A percentile compares a stretch with the other conserved stretches of the same genome.
Evolutionary conservation across 35 echinoderm and acorn worm genomes (phyloP).

Genomic region (Amphiura filiformis): DNA sequence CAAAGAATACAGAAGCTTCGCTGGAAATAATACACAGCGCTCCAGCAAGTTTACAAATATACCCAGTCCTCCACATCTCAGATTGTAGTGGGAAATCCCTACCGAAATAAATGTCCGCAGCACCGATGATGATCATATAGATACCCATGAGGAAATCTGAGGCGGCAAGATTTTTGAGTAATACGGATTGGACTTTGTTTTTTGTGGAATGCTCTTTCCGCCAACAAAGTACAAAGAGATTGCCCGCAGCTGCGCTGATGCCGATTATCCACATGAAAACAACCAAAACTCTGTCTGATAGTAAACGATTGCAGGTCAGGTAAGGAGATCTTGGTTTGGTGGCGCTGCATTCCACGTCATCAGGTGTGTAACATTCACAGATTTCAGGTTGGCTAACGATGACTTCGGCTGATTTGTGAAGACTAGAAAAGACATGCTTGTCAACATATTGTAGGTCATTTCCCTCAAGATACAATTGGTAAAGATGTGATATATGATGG

Average conservation of each 20-base stretch:
- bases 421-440: background rate
- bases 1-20: too few relatives aligned
- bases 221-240: constrained; percentile 57
- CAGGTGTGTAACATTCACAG: background rate
- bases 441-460: background rate
- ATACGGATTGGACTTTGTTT: constrained; percentile 28
- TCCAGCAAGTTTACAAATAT: background rate
- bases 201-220: constrained; percentile 8
- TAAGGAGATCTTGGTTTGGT: constrained; percentile 10
- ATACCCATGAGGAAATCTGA: constrained; percentile 72
- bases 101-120: constrained; percentile 37
- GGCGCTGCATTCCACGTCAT: background rate
- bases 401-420: background rate
- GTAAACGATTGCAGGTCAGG: constrained; percentile 45
- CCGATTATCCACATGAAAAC: constrained; percentile 57
- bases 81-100: constrained; percentile 28
- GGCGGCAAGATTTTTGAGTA: constrained; percentile 36
- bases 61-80: too few relatives aligned
- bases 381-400: background rate
- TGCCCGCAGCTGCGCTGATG: constrained; percentile 50
- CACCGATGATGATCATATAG: constrained; percentile 56
- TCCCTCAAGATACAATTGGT: background rate
- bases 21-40: too few relatives aligned
- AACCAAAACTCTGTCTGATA: constrained; percentile 33
- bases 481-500: background rate